Conservation (phyloP, 1,140 invertebrate genomes). For the Archivesica marissinica region DNA sequence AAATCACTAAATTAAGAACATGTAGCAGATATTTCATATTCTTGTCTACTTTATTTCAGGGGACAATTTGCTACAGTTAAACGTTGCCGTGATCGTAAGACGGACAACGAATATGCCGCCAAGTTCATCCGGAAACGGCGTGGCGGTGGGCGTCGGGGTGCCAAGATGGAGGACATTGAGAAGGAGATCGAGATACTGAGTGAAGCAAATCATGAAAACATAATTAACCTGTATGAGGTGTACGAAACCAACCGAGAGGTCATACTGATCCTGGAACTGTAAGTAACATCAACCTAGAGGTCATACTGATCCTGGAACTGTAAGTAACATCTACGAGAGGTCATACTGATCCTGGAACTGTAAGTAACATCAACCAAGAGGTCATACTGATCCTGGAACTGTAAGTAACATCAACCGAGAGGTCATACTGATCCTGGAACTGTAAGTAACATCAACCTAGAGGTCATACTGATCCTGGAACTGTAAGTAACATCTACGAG, state of each 20-base stretch:
- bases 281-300: slow-evolving; percentile 84
- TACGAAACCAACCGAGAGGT: slow-evolving; percentile 85
- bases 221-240: slow-evolving; percentile 86
- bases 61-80: slow-evolving; percentile 98
- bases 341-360: too few relatives aligned
- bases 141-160: slow-evolving; percentile 77
- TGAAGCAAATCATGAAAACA: slow-evolving; percentile 85
- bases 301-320: slow-evolving; percentile 87
- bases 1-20: neutral
- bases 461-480: too few relatives aligned
- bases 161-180: slow-evolving; percentile 85
- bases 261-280: slow-evolving; percentile 87
- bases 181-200: slow-evolving; percentile 86
- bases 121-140: slow-evolving; percentile 97
- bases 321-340: too few relatives aligned
- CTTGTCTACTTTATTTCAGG: slow-evolving; percentile 84
- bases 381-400: too few relatives aligned
- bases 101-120: slow-evolving; percentile 94
- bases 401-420: slow-evolving; percentile 84
- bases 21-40: neutral
- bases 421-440: slow-evolving; percentile 86
- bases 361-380: too few relatives aligned
- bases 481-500: too few relatives aligned
- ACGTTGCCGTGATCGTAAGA: slow-evolving; percentile 92
- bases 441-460: too few relatives aligned